Conservation (phyloP, 2,113 vertebrate species). For the Condylura cristata region DNA sequence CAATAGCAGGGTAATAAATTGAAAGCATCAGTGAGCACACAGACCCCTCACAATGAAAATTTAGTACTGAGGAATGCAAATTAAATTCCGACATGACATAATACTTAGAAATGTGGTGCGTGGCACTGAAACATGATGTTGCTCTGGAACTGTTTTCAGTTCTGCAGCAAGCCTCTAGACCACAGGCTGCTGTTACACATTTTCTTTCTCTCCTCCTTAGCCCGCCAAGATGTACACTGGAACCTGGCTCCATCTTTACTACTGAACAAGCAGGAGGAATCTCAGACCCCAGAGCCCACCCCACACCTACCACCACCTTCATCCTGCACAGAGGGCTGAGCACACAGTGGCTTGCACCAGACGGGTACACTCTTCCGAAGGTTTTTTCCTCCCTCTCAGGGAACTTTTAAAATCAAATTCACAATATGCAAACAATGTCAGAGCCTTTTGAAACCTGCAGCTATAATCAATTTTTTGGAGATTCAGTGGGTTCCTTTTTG, state of each 20-base stretch:
- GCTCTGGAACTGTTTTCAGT: slow-evolving; percentile 45
- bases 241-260: slow-evolving; percentile 3
- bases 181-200: slow-evolving; percentile 48
- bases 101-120: slow-evolving; percentile 50
- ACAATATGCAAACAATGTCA: background rate
- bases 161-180: slow-evolving; percentile 29
- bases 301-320: background rate
- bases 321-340: accelerated
- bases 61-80: slow-evolving; percentile 63
- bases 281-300: background rate
- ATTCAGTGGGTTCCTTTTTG: background rate
- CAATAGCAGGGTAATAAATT: slow-evolving; percentile 44
- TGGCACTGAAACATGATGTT: slow-evolving; percentile 34
- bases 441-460: background rate
- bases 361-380: background rate
- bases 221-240: background rate
- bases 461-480: slow-evolving; percentile 15
- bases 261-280: background rate
- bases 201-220: background rate
- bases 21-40: slow-evolving; percentile 62
- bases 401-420: background rate
- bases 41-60: slow-evolving; percentile 49
- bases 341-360: background rate
- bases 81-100: slow-evolving; percentile 56
- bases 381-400: background rate